Evolutionary conservation across 2,113 vertebrate species (phyloP).

Genomic region (Leptobrachium leishanense): DNA sequence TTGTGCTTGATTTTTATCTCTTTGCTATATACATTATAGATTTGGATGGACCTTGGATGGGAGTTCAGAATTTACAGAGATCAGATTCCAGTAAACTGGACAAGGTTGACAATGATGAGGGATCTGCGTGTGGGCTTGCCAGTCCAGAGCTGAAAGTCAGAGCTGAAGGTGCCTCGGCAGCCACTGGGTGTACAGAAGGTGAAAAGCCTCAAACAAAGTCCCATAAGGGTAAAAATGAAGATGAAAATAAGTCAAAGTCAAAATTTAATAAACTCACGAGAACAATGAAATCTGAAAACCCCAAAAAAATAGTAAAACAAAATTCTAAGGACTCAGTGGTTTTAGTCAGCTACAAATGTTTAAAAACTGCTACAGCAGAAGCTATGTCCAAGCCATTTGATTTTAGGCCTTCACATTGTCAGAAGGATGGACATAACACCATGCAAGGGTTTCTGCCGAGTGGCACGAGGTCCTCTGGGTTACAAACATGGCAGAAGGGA

Average conservation of each 20-base stretch:
- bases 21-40: slow-evolving; percentile 71
- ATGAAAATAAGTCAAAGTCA: slow-evolving; percentile 85
- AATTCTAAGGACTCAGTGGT: slow-evolving; percentile 94
- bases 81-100: slow-evolving; percentile 79
- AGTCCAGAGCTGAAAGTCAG: slow-evolving; percentile 75
- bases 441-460: slow-evolving; percentile 62
- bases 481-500: slow-evolving; percentile 67
- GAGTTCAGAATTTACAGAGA: slow-evolving; percentile 77
- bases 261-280: slow-evolving; percentile 93
- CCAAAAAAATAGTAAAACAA: slow-evolving; percentile 89
- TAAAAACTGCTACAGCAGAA: slow-evolving; percentile 78
- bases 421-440: slow-evolving; percentile 73
- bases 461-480: slow-evolving; percentile 69
- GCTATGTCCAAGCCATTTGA: slow-evolving; percentile 74
- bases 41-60: slow-evolving; percentile 90
- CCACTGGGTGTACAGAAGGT: slow-evolving; percentile 74
- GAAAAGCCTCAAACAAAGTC: slow-evolving; percentile 76
- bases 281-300: slow-evolving; percentile 88
- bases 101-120: slow-evolving; percentile 80
- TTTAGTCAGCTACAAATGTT: slow-evolving; percentile 93
- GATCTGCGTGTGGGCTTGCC: slow-evolving; percentile 67
- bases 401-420: slow-evolving; percentile 68
- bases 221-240: slow-evolving; percentile 74
- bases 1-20: background rate
- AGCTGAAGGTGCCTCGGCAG: slow-evolving; percentile 64